Evolutionary conservation across 1,140 invertebrate species (phyloP).

Genomic region (Agraylea sexmaculata): DNA sequence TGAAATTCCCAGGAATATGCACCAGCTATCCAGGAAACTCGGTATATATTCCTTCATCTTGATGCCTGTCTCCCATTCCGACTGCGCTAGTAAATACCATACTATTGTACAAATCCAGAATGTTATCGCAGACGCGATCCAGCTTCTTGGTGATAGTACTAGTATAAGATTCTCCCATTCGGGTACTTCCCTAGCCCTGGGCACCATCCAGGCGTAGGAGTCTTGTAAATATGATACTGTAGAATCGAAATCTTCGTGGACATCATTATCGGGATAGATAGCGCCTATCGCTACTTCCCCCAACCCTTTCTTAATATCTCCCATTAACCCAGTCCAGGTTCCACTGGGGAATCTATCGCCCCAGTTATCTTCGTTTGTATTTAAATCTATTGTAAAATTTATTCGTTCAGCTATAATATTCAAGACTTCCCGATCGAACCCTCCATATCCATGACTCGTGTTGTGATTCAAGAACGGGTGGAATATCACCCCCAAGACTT

Average conservation of each 20-base stretch:
- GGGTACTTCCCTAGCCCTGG: conserved; percentile 17
- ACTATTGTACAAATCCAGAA: conserved; percentile 13
- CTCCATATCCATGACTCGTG: conserved; percentile 8
- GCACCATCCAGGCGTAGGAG: conserved; percentile 18
- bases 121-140: conserved; percentile 12
- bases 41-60: conserved; percentile 11
- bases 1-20: conserved; percentile 14
- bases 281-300: conserved; percentile 19
- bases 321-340: conserved; percentile 17
- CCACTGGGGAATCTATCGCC: conserved; percentile 15
- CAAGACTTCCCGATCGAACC: conserved; percentile 17
- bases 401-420: conserved; percentile 17
- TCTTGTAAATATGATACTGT: conserved; percentile 21
- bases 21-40: conserved; percentile 13
- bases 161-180: conserved; percentile 18
- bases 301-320: conserved; percentile 13
- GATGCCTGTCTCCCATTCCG: conserved; percentile 14
- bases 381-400: conserved; percentile 17
- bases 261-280: conserved; percentile 19
- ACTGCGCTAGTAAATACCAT: conserved; percentile 16
- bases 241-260: conserved; percentile 21
- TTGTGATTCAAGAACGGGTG: conserved; percentile 20
- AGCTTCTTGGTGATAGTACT: conserved; percentile 10
- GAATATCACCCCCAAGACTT: conserved; percentile 18
- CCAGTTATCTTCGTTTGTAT: conserved; percentile 9